Evolutionary conservation across 2,888 invertebrate species (phyloP), one percentile per base, ranked within the genome.

Genomic region (Synanthedon vespiformis): DNA sequence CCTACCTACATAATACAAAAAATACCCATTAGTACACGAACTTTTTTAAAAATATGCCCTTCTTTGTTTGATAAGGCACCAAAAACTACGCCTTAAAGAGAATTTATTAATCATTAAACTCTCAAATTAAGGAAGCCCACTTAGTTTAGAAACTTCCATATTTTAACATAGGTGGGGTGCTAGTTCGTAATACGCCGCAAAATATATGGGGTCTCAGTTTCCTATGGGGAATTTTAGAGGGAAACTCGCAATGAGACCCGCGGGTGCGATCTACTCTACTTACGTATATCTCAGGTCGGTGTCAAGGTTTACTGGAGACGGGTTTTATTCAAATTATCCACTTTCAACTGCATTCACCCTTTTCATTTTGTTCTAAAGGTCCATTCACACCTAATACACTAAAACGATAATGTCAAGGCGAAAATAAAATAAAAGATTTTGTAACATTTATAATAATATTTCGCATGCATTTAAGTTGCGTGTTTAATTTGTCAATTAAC

Each of bases 71-170:
- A 34, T 34, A 34, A 34, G 34, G 34, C 6, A 34, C 2, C 10
- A 34, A 34, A 34, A 34, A 49, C 55, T 56, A 57, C 61, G 61
- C 63, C 55, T 62, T 65, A 58, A 51, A 65, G 64, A 60, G 60
- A 74, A 79, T 74, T 79, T 79, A 70, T 72, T 69, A 71, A 77
- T 77, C 72, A 76, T 72, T 63, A 67, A 74, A 80, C 77, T 77
- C 74, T 67, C 74, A 77, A 79, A 78, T 81, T 80, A 80, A 75
- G 76, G 62, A 59, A 70, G 69, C 71, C 66, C 69, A 67, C 65
- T 65, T 68, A 53, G 59, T 63, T 67, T 60, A 61, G 63, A 58
- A 74, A 74, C 70, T 74, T 73, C 67, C 65, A 73, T 76, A 74
- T 73, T 77, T 77, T 68, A 76, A 68, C 71, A 73, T 74, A 77